These are phyloP conservation scores for Meta bourneti DNA, from an alignment of 2,888 invertebrate species.

Conservation along the genomic window DNA sequence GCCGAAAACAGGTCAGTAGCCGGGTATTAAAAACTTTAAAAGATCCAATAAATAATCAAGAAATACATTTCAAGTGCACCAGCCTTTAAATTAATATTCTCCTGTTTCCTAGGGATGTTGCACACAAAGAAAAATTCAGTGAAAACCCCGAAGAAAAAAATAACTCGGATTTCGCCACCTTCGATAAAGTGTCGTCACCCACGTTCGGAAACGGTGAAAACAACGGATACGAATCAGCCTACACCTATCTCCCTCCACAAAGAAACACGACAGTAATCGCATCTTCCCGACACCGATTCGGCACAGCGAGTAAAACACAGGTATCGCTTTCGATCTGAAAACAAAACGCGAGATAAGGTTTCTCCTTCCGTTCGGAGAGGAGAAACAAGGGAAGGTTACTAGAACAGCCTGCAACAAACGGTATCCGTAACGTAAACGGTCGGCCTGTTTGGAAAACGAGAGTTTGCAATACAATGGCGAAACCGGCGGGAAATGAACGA, in stretches of 20 bases:
- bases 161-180: no score
- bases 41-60: no score
- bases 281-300: conserved; percentile 3
- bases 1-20: no score
- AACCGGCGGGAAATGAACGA: background rate
- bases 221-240: no score
- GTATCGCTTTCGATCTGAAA: background rate
- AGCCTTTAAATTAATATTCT: no score
- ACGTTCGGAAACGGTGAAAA: no score
- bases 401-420: conserved; percentile 32
- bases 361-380: background rate
- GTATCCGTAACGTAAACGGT: conserved; percentile 6
- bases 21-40: no score
- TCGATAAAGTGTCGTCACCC: no score
- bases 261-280: background rate
- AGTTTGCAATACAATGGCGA: background rate
- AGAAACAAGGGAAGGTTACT: conserved; percentile 3
- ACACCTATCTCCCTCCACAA: background rate
- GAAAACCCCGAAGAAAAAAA: no score
- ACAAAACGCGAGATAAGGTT: background rate
- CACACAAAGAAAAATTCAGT: no score
- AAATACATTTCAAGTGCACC: no score
- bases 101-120: no score
- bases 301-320: conserved; percentile 1
- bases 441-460: conserved; percentile 22